Conservation (phyloP, 2,113 vertebrate genomes). For the Forbesichthys papilliferus region DNA sequence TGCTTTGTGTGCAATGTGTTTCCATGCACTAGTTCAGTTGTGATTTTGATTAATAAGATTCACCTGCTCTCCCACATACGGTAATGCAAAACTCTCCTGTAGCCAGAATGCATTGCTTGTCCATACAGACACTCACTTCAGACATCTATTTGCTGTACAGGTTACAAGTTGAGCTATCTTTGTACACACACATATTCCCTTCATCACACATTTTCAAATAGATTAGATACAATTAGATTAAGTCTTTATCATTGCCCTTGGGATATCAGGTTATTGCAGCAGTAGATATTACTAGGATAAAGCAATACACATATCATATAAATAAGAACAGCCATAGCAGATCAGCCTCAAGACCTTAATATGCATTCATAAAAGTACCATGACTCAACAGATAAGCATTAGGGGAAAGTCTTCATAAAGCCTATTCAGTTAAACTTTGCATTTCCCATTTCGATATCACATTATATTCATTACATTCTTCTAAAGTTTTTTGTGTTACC, state of each 20-base stretch:
- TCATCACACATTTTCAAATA: neutral
- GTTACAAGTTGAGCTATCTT: neutral
- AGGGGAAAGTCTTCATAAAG: neutral
- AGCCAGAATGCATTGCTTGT: constrained; percentile 23
- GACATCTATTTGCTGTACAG: neutral
- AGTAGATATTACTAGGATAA: neutral
- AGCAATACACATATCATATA: neutral
- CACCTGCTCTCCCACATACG: constrained; percentile 60
- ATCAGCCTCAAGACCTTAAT: neutral
- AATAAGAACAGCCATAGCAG: neutral
- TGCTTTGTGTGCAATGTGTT: neutral
- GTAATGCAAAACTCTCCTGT: constrained; percentile 54
- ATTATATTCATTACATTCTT: neutral
- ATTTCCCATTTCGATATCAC: neutral
- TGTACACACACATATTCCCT: neutral
- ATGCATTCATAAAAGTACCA: too few species aligned
- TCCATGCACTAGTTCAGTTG: too few species aligned
- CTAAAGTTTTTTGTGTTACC: neutral
- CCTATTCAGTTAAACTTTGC: neutral
- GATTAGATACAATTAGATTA: neutral
- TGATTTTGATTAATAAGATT: constrained; percentile 50
- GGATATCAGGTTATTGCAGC: neutral
- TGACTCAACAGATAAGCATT: neutral
- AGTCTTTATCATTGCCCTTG: neutral
- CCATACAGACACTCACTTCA: constrained; percentile 17